These are phyloP conservation scores for Anastrepha obliqua DNA, from an alignment of 1,140 invertebrate genomes.

Conservation along the genomic window DNA sequence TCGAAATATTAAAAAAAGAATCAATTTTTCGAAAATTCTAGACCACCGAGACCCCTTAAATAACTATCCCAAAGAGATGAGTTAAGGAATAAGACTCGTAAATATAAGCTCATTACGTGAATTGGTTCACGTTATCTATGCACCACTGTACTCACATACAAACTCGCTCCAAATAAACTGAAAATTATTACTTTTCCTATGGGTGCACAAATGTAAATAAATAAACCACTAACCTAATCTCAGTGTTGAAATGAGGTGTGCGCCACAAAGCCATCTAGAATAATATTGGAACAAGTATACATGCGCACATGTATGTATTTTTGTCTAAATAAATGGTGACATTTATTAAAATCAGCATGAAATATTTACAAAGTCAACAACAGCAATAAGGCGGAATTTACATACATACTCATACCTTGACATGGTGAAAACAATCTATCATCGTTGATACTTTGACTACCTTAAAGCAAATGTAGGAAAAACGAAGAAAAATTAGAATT, in stretches of 20 bases:
- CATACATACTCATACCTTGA: background rate
- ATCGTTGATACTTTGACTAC: background rate
- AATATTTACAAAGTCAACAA: background rate
- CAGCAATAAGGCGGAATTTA: background rate
- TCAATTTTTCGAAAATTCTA: too few relatives aligned
- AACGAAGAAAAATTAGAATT: background rate
- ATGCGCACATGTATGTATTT: too few relatives aligned
- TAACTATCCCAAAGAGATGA: too few relatives aligned
- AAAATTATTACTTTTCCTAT: too few relatives aligned
- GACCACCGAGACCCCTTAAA: too few relatives aligned
- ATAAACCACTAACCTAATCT: conserved; percentile 12
- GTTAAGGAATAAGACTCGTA: too few relatives aligned
- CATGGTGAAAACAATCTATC: too few relatives aligned
- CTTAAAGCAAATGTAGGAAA: background rate
- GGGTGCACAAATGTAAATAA: background rate
- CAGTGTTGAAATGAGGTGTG: background rate
- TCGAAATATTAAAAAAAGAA: too few relatives aligned
- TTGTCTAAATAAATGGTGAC: background rate
- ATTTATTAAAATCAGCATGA: conserved; percentile 38
- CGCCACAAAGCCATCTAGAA: background rate
- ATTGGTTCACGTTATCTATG: too few relatives aligned
- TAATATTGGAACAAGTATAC: background rate
- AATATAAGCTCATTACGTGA: too few relatives aligned
- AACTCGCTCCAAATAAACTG: too few relatives aligned
- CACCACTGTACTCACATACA: too few relatives aligned